These are phyloP conservation scores for Anarsia innoxiella DNA, from an alignment of 2,888 invertebrate species.

Conservation along the genomic window DNA sequence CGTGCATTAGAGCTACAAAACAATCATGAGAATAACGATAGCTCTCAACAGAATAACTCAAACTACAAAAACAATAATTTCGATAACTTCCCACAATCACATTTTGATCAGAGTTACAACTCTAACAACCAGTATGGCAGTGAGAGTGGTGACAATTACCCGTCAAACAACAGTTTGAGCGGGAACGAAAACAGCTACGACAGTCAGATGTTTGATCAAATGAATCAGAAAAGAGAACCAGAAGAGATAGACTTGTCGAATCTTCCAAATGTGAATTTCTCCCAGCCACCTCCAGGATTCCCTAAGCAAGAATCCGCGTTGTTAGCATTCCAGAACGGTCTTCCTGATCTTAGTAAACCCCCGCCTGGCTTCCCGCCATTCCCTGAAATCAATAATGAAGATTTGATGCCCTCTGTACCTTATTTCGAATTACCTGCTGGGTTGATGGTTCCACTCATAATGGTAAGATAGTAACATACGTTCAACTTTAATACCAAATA, in stretches of 20 bases:
- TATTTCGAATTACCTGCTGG: constrained; percentile 99
- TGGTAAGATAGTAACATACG: constrained; percentile 65
- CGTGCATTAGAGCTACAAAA: constrained; percentile 76
- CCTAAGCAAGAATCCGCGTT: constrained; percentile 37
- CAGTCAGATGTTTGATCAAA: constrained; percentile 62
- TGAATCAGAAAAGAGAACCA: constrained; percentile 39
- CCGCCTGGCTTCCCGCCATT: constrained; percentile 85
- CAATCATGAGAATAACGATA: constrained; percentile 47
- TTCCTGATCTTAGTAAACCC: constrained; percentile 90
- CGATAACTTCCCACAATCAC: constrained; percentile 43
- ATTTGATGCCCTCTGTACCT: constrained; percentile 91
- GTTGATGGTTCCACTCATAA: constrained; percentile 97
- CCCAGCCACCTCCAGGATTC: constrained; percentile 67
- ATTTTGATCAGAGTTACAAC: constrained; percentile 50
- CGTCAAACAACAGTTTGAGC: constrained; percentile 61
- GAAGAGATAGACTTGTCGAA: constrained; percentile 50
- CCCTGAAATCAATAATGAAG: constrained; percentile 75
- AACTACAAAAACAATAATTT: constrained; percentile 49
- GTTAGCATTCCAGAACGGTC: constrained; percentile 74
- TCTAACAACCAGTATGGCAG: constrained; percentile 53
- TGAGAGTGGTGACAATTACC: constrained; percentile 60
- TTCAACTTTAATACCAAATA: neutral
- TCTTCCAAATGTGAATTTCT: constrained; percentile 65
- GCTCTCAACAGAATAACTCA: constrained; percentile 37
- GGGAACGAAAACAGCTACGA: constrained; percentile 71